Conservation (phyloP, 2,888 invertebrate genomes). For the Epirrhoe tristata region DNA sequence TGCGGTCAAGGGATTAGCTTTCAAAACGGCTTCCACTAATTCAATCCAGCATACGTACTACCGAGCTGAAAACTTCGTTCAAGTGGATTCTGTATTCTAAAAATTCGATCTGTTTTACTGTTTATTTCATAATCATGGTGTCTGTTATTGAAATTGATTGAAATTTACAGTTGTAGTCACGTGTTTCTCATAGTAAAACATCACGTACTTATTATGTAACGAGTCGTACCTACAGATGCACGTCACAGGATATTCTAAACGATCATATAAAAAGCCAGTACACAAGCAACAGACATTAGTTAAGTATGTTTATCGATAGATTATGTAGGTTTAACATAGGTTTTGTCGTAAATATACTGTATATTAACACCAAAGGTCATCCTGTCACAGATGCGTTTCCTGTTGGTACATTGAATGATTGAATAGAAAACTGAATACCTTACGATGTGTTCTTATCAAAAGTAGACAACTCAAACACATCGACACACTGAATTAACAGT, state of each 20-base stretch:
- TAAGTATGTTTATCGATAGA: neutral
- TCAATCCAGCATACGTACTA: constrained; percentile 39
- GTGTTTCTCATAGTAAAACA: no score
- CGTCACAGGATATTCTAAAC: neutral
- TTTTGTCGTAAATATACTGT: no score
- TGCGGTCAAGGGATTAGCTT: constrained; percentile 25
- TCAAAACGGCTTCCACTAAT: constrained; percentile 32
- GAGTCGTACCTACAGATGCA: neutral
- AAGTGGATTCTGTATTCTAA: no score
- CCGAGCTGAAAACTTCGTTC: neutral
- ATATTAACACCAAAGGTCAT: neutral
- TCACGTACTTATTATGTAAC: neutral
- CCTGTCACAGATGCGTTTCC: neutral
- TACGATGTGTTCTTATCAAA: no score
- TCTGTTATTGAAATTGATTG: no score
- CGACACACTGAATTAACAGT: no score
- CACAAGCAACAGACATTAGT: neutral
- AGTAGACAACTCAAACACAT: no score
- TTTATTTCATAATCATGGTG: no score
- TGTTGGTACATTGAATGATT: no score
- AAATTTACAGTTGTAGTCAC: no score
- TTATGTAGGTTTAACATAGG: neutral
- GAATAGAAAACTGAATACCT: no score
- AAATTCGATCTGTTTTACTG: no score
- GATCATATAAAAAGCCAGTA: neutral